Conservation (phyloP, 2,888 invertebrate species). For the Maniola hyperantus region DNA sequence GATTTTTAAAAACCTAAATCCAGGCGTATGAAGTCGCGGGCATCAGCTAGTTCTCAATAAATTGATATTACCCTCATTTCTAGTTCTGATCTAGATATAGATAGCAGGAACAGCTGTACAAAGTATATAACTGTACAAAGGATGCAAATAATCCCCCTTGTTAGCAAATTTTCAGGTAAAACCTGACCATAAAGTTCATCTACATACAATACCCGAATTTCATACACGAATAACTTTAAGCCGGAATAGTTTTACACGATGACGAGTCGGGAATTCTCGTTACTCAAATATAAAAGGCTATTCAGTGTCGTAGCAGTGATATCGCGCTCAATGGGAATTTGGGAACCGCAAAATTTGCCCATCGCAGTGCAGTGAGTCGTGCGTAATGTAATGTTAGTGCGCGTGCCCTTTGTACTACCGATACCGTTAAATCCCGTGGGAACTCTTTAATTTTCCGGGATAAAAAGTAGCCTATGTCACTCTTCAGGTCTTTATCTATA, state of each 20-base stretch:
- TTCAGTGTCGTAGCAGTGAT: slow-evolving; percentile 41
- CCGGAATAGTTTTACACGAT: slow-evolving; percentile 50
- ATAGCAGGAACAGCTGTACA: too few species aligned
- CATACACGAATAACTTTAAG: slow-evolving; percentile 27
- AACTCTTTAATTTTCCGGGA: too few species aligned
- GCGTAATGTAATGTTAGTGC: slow-evolving; percentile 56
- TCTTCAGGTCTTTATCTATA: too few species aligned
- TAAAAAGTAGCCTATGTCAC: too few species aligned
- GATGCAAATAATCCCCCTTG: neutral
- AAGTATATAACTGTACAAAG: too few species aligned
- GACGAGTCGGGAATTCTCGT: slow-evolving; percentile 55
- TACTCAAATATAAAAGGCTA: slow-evolving; percentile 59
- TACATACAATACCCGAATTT: slow-evolving; percentile 3
- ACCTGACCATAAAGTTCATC: neutral
- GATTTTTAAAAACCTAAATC: too few species aligned
- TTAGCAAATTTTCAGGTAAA: neutral
- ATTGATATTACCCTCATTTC: too few species aligned
- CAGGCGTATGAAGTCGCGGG: too few species aligned
- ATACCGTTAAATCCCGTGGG: too few species aligned
- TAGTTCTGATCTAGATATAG: too few species aligned
- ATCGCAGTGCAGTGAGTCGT: slow-evolving; percentile 67
- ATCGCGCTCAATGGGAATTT: slow-evolving; percentile 64
- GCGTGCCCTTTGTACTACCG: slow-evolving; percentile 31
- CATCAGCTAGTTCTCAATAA: too few species aligned
- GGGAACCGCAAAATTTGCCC: slow-evolving; percentile 74